Evolutionary conservation across 2,797 vertebrate species (phyloP).

Genomic region (Spheniscus humboldti): DNA sequence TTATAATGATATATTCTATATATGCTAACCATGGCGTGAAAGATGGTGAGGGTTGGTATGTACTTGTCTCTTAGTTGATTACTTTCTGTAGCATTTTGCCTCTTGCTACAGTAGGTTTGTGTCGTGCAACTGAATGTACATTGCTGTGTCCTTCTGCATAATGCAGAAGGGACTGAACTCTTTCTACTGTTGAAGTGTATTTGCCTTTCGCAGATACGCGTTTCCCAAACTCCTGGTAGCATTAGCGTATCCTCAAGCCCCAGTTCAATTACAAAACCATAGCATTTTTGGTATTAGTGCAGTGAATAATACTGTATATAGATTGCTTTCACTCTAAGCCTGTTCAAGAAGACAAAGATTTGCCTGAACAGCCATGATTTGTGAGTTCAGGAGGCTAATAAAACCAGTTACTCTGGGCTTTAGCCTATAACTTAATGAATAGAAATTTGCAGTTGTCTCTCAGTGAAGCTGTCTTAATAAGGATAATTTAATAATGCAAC

Average conservation of each 20-base stretch:
- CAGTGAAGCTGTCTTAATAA: background rate
- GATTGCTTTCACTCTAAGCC: background rate
- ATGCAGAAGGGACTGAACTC: background rate
- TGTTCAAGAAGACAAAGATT: background rate
- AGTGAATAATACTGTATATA: background rate
- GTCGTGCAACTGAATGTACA: background rate
- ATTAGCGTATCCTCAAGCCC: background rate
- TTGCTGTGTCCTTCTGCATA: background rate
- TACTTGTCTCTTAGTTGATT: background rate
- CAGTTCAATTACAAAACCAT: background rate
- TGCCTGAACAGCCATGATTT: background rate
- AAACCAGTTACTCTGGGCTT: background rate
- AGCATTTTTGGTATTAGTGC: background rate
- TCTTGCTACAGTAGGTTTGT: background rate
- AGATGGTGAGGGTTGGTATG: background rate
- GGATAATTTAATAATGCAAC: background rate
- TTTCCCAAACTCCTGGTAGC: background rate
- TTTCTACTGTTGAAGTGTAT: background rate
- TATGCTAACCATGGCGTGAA: background rate
- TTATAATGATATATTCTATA: background rate
- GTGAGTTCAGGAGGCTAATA: background rate
- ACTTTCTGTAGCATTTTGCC: background rate
- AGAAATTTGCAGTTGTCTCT: background rate
- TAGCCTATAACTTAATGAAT: background rate
- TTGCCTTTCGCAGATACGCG: background rate